Evolutionary conservation across 2,113 vertebrate species (phyloP), one percentile per base, ranked within the genome.

Genomic region (Caloenas nicobarica): DNA sequence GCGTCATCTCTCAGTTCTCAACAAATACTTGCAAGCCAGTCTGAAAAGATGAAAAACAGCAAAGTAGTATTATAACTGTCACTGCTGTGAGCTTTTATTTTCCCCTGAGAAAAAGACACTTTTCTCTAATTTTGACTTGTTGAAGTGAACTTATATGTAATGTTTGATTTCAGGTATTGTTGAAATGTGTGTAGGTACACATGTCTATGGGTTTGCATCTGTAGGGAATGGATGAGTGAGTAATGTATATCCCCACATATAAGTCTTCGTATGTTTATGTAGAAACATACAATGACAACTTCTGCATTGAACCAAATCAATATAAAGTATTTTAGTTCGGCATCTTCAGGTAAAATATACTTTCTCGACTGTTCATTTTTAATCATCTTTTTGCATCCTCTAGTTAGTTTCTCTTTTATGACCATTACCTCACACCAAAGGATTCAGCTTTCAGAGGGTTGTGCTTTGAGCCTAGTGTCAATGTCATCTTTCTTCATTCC

Each of bases 141-240:
- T 82, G 24, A 71, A 74, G 24, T 24, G 38, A 86, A 73, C 5
- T 26, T 15, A 56, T 26, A 42, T 2, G 5, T 10, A 53, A 69
- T 42, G 14, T 74, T 60, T 65, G 7, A 78, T 79, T 64, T 5
- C 19, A 89, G 7, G 9, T 87, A 2, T 8, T 79, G 19, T 5
- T 86, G 66, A 73, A 54, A 36, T 64, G 1, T 17, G 13, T 24
- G 8, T 29, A 8, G 21, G 22, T 70, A 9, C 11, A 21, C 2
- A 3, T 3, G 5, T 42, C 50, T 79, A 7, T 46, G 11, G 48
- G 48, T 38, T 6, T 1, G 2, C 1, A 0, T 11, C 21, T 60
- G 11, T 34, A 74, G 25, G 13, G 40, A 70, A 44, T n/a, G 21
- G 29, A 16, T 79, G n/a, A 50, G 44, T 8, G 4, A 36, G 11